Evolutionary conservation across 2,888 invertebrate genomes (phyloP), one percentile per base, ranked within the genome.

Genomic region (Nomada fabriciana): DNA sequence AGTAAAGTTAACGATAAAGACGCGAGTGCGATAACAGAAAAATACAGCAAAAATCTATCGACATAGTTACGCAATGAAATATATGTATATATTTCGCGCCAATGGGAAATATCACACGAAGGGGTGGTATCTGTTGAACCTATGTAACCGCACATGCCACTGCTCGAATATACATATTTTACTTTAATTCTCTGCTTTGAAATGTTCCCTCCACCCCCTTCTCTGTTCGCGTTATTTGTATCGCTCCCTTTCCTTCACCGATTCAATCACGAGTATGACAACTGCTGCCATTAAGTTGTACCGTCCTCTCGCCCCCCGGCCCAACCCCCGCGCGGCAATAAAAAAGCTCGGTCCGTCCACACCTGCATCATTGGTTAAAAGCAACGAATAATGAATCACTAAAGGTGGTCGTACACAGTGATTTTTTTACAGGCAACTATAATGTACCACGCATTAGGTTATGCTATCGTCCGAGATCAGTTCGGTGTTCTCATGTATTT

Each of bases 401-500:
- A 67, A 67, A 68, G n/a, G 36, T 83, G 43, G 65, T 79, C 59
- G 43, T 74, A 60, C 69, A 68, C 63, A 60, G 43, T 78, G 55
- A 61, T 61, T 69, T 57, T 55, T 74, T 36, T 61, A 77, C 29
- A 76, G 42, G 47, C 23, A 80, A 74, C 47, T 76, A 52, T 20
- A 57, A 68, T 72, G 60, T 84, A 84, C 72, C 82, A 23, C 75
- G 76, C 80, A 77, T 77, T 64, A 80, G 80, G 80, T 84, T 84
- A 85, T 77, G 60, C 74, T 63, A 47, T 63, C 63, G 57, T 57
- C 43, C 57, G 60, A 61, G 50, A 84, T 76, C 52, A 52, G 50
- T 65, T 68, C 43, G 23, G 13, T 25, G 15, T 20, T 78, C 60
- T 80, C 50, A 55, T 75, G 11, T 61, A 82, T 75, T 57, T n/a